Base-by-base conservation (phyloP, 2,113 vertebrate genomes). In the Myotis lucifugus region DNA sequence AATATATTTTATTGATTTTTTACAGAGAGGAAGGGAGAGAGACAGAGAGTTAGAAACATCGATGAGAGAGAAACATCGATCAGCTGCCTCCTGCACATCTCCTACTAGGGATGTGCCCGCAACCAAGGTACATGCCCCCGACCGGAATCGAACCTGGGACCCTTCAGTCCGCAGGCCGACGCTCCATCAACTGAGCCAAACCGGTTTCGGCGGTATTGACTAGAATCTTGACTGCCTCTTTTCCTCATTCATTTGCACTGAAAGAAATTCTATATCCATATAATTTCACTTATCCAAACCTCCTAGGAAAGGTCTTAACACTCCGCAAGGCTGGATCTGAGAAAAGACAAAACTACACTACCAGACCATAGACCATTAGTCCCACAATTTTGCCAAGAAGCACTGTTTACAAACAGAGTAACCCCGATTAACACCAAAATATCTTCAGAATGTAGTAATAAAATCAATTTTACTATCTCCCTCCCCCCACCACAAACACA, bases 381-480 rank as follows among this genome's bases (percentile, higher is more conserved):
- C 27, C 32, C 40, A 85, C 5, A 91, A 50, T 90, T 90, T 25
- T 59, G 21, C 6, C 19, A 64, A n/a, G 29, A 54, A 86, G 10
- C 11, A 83, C 15, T 74, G 25, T 61, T 72, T 76, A 54, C 9
- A 94, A 91, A 90, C 59, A 79, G 86, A 86, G 48, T 37, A 92
- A 70, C 32, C 2, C 37, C 79, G 27, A 66, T 29, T 56, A 52
- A 87, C 90, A 76, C 34, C 25, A 67, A 88, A 93, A 21, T 59
- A 34, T 48, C 46, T 91, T 90, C n/a, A 87, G 27, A 93, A 78
- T 91, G 37, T 46, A 85, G 88, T 91, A 90, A 48, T 40, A 48
- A 92, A 93, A 85, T 29, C 23, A 88, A 66, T 4, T 64, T 91
- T 81, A 66, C 8, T 46, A n/a, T 2, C 74, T 4, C 17, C 29